phyloP scores from a whole-genome alignment of 2,888 invertebrate species.

The Athripsodes cinereus region DNA sequence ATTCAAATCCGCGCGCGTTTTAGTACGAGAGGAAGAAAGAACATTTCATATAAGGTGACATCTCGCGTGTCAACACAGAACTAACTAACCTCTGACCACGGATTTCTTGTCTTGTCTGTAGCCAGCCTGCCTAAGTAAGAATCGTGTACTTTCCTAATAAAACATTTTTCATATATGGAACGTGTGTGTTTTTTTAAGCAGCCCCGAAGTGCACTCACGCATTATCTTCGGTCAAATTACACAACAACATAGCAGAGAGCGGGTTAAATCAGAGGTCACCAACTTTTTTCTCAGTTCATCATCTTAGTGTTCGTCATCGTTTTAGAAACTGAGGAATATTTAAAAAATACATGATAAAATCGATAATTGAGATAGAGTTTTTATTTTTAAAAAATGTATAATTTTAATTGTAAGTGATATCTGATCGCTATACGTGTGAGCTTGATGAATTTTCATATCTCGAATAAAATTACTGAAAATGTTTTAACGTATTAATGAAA shows the following conservation, averaged over 20 bases:
- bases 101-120: conserved; percentile 1
- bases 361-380: too few relatives aligned
- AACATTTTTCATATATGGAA: conserved; percentile 8
- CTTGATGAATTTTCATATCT: too few relatives aligned
- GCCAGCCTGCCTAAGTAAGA: not conserved
- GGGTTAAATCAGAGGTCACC: conserved; percentile 2
- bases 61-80: conserved; percentile 9
- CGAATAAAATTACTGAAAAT: too few relatives aligned
- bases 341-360: too few relatives aligned
- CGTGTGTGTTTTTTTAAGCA: conserved; percentile 22
- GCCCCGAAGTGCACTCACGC: conserved; percentile 22
- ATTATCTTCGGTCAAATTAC: conserved; percentile 18
- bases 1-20: not conserved
- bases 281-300: too few relatives aligned
- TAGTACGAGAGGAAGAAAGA: not conserved
- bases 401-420: too few relatives aligned
- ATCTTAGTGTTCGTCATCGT: too few relatives aligned
- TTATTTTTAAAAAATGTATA: too few relatives aligned
- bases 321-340: too few relatives aligned
- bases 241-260: conserved; percentile 6
- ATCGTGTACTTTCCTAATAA: not conserved
- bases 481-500: too few relatives aligned
- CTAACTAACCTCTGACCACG: conserved; percentile 20
- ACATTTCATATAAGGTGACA: conserved; percentile 10
- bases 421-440: too few relatives aligned